Percentiles rank a stretch among this genome's conserved stretches.
phyloP scores from a whole-genome alignment of 2,113 vertebrate genomes.

The Nettapus auritus region DNA sequence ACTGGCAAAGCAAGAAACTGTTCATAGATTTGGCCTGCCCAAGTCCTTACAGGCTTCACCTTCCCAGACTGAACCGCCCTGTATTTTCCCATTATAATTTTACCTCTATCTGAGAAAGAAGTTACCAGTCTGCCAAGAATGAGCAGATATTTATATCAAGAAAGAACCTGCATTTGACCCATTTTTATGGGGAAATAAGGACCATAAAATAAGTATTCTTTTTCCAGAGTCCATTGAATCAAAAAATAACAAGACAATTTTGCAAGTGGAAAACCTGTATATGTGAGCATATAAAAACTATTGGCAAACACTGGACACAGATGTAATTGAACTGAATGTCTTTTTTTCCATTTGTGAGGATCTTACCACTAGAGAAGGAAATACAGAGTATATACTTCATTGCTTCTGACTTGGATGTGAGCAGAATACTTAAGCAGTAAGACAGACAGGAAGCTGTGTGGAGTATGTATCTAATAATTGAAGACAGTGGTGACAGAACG shows the following conservation, averaged over 20 bases:
- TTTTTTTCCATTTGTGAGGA: neutral
- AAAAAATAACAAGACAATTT: neutral
- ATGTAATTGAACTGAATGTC: neutral
- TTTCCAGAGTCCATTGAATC: neutral
- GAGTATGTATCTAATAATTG: no score
- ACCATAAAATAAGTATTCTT: neutral
- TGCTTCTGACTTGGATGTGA: neutral
- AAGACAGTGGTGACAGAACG: neutral
- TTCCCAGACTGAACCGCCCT: neutral
- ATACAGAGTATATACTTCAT: neutral
- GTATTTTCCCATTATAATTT: neutral
- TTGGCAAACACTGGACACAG: neutral
- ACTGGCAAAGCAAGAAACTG: neutral
- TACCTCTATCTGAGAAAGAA: neutral
- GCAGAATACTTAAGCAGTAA: neutral
- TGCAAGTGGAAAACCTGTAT: neutral
- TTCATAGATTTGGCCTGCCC: neutral
- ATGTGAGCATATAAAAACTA: neutral
- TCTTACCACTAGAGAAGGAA: neutral
- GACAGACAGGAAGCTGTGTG: neutral
- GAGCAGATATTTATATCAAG: neutral
- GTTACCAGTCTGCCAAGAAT: neutral
- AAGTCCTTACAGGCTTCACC: no score
- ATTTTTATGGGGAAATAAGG: neutral
- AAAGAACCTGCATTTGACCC: neutral